These are phyloP conservation scores for Syndactyla subalaris DNA, from an alignment of 2,797 vertebrate species.

Conservation along the genomic window DNA sequence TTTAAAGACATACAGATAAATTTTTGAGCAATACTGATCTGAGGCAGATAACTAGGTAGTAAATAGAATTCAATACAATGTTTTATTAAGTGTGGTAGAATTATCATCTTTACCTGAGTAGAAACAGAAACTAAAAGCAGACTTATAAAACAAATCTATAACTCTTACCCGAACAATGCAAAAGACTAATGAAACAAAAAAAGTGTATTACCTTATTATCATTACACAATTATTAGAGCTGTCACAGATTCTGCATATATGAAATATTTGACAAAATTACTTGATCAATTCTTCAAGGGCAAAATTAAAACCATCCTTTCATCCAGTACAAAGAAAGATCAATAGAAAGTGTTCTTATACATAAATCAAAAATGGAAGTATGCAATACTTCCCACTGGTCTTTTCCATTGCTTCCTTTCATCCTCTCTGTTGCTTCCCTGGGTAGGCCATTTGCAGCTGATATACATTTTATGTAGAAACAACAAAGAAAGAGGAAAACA, in stretches of 20 bases:
- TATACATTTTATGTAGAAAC: background rate
- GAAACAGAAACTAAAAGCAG: background rate
- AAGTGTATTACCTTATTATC: background rate
- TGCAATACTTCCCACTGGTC: background rate
- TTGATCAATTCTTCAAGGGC: background rate
- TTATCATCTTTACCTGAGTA: background rate
- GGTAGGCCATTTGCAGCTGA: background rate
- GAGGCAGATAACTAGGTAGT: background rate
- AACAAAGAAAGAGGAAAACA: background rate
- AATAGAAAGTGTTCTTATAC: background rate
- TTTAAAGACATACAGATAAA: background rate
- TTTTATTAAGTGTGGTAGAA: background rate
- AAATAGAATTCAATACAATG: background rate
- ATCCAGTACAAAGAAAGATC: background rate
- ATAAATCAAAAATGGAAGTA: background rate
- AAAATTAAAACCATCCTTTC: background rate
- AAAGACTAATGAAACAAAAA: background rate
- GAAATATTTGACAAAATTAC: conserved; percentile 11
- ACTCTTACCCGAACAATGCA: background rate
- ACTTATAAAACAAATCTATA: background rate
- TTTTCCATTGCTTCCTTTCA: background rate
- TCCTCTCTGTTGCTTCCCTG: background rate
- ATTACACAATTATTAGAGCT: background rate
- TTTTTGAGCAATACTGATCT: background rate
- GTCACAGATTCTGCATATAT: background rate